Conservation (phyloP, 2,888 invertebrate genomes). For the Heteromyza rotundicornis region DNA sequence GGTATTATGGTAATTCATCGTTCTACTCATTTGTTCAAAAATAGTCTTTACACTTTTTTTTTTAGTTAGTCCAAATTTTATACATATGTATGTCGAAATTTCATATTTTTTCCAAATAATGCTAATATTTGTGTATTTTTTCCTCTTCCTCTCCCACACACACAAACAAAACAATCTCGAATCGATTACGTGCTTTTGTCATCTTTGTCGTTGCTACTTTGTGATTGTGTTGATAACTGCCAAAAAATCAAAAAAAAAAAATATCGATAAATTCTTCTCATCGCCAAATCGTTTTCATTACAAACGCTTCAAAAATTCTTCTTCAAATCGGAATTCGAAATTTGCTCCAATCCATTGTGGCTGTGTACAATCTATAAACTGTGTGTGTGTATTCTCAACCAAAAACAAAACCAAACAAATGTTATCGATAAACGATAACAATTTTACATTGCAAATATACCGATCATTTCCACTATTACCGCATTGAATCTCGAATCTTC, state of each 20-base stretch:
- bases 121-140: constrained; percentile 28
- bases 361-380: neutral
- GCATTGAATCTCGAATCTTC: neutral
- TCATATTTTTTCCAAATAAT: constrained; percentile 21
- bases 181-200: constrained; percentile 20
- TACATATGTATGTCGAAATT: constrained; percentile 1
- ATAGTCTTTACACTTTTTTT: neutral
- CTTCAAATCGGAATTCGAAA: neutral
- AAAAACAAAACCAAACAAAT: neutral
- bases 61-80: neutral
- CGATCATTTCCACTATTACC: neutral
- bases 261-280: constrained; percentile 7
- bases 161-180: constrained; percentile 18
- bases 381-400: neutral
- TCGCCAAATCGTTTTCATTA: constrained; percentile 1
- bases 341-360: neutral
- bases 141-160: constrained; percentile 18
- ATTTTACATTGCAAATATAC: neutral
- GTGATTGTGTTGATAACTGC: constrained; percentile 16
- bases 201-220: constrained; percentile 26
- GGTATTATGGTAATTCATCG: constrained; percentile 1
- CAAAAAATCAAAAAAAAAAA: too few species aligned
- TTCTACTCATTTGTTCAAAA: constrained; percentile 1
- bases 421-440: neutral
- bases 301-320: neutral